A percentile compares a stretch with the other conserved stretches of the same genome.
Conservation (phyloP, 2,888 invertebrate species). For the Phengaris arion region DNA sequence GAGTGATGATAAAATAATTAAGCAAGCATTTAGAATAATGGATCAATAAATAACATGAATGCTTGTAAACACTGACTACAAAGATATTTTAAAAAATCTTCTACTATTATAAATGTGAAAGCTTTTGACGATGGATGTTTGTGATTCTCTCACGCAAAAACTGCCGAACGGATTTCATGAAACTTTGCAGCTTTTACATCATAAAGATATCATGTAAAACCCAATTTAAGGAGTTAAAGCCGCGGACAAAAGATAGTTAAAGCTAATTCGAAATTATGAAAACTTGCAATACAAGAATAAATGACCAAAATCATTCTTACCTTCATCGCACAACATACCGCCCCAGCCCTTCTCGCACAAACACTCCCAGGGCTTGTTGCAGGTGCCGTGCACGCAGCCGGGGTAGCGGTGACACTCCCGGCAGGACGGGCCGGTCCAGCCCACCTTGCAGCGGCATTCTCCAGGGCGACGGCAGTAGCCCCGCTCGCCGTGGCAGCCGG, state of each 20-base stretch:
- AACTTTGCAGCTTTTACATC: neutral
- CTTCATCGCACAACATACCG: slow-evolving; percentile 94
- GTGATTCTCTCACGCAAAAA: too few relatives aligned
- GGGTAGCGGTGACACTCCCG: slow-evolving; percentile 91
- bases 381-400: slow-evolving; percentile 91
- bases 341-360: slow-evolving; percentile 93
- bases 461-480: slow-evolving; percentile 88
- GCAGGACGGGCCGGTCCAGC: slow-evolving; percentile 91
- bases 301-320: slow-evolving; percentile 62
- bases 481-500: slow-evolving; percentile 89
- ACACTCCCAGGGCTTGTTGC: slow-evolving; percentile 94
- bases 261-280: too few relatives aligned
- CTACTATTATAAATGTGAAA: neutral
- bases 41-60: too few relatives aligned
- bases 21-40: too few relatives aligned
- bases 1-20: too few relatives aligned
- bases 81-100: too few relatives aligned
- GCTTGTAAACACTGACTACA: too few relatives aligned
- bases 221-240: neutral
- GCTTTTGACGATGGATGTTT: too few relatives aligned
- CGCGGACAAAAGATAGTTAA: too few relatives aligned
- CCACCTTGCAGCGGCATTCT: slow-evolving; percentile 88
- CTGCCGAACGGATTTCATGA: too few relatives aligned
- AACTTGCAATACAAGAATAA: too few relatives aligned
- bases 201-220: neutral